Evolutionary conservation across 2,113 vertebrate species (phyloP).

Genomic region (Sigmodon hispidus): DNA sequence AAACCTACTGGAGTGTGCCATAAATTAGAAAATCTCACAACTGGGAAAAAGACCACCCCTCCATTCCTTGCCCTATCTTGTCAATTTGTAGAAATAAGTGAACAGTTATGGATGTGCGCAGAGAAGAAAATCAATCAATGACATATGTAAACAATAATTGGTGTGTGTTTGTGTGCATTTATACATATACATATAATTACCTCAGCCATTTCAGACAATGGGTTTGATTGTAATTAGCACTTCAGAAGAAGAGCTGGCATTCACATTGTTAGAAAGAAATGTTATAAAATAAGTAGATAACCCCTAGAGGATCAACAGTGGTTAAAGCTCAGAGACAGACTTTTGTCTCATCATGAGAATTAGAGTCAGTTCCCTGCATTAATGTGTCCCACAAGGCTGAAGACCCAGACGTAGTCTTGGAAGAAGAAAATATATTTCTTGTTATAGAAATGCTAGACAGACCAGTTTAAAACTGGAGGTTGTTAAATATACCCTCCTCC

Average conservation of each 20-base stretch:
- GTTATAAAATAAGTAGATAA: constrained; percentile 23
- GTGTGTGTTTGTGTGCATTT: not conserved
- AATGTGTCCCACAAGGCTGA: not conserved
- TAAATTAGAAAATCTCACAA: constrained; percentile 2
- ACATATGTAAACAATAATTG: constrained; percentile 13
- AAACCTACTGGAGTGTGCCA: not conserved
- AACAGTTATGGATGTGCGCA: constrained; percentile 5
- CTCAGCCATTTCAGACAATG: constrained; percentile 30
- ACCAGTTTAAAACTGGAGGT: not conserved
- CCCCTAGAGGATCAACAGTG: constrained; percentile 10
- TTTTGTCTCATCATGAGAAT: not conserved
- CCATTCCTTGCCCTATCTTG: not conserved
- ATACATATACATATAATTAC: not conserved
- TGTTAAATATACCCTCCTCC: not conserved
- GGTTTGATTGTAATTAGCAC: not conserved
- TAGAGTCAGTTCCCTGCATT: not conserved
- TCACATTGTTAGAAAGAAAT: constrained; percentile 44
- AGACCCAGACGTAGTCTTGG: not conserved
- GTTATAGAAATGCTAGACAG: not conserved
- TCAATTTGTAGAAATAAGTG: constrained; percentile 27
- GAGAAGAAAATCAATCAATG: constrained; percentile 40
- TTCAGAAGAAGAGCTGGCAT: constrained; percentile 49
- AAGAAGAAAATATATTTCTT: not conserved
- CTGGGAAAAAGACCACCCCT: not conserved
- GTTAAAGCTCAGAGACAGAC: not conserved